phyloP scores from a whole-genome alignment of 2,797 vertebrate species.

The Diplodus sargus region DNA sequence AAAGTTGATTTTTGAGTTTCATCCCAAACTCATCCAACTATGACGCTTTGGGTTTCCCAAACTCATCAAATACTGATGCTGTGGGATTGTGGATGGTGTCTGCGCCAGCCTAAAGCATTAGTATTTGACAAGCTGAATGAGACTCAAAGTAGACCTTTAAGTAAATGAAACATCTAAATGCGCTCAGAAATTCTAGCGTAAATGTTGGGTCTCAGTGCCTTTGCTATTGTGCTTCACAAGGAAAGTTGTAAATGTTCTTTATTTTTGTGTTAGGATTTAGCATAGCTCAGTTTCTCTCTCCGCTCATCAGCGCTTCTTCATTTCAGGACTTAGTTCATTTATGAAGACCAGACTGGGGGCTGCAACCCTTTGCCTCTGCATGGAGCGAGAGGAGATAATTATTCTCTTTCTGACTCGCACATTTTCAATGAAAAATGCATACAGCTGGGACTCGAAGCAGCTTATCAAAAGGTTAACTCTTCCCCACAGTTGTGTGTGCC shows the following conservation, averaged over 20 bases:
- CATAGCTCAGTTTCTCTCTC: conserved; percentile 40
- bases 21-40: too few relatives aligned
- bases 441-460: conserved; percentile 77
- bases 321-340: conserved; percentile 66
- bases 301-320: conserved; percentile 52
- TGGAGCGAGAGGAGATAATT: conserved; percentile 73
- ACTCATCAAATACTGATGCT: too few relatives aligned
- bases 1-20: too few relatives aligned
- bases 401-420: conserved; percentile 79
- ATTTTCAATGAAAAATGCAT: conserved; percentile 80
- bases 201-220: not conserved
- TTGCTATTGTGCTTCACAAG: not conserved
- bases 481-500: conserved; percentile 73
- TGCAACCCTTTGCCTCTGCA: conserved; percentile 63
- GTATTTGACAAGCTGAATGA: too few relatives aligned
- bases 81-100: too few relatives aligned
- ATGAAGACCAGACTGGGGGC: conserved; percentile 67
- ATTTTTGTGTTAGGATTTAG: conserved; percentile 44
- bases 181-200: not conserved
- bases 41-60: too few relatives aligned
- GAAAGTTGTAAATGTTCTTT: conserved; percentile 26
- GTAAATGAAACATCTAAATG: conserved; percentile 4
- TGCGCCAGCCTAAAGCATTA: too few relatives aligned
- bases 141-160: too few relatives aligned
- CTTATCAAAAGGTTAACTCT: conserved; percentile 83